Conservation (phyloP, 2,113 vertebrate genomes). For the Engraulis encrasicolus region DNA sequence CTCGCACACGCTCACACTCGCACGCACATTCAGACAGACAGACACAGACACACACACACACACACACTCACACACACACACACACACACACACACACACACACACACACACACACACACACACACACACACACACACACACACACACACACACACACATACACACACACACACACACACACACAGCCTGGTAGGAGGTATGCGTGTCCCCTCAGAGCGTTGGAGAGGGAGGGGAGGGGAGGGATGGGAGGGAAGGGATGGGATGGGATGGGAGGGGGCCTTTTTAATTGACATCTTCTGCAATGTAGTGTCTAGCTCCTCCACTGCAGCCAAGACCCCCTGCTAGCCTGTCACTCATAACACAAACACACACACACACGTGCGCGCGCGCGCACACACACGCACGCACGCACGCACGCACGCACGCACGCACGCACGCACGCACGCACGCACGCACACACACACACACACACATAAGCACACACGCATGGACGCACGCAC, state of each 20-base stretch:
- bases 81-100: too few species aligned
- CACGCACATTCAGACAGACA: background rate
- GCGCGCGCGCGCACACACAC: too few species aligned
- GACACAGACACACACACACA: background rate
- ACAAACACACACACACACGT: too few species aligned
- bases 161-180: constrained; percentile 4
- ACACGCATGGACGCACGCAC: too few species aligned
- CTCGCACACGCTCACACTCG: background rate
- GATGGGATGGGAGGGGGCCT: background rate
- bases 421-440: background rate
- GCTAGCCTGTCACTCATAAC: constrained; percentile 13
- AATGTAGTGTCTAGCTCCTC: background rate
- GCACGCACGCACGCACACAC: background rate
- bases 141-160: background rate
- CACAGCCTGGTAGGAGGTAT: background rate
- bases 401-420: background rate
- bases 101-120: too few species aligned
- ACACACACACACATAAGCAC: background rate
- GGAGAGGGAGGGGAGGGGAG: too few species aligned
- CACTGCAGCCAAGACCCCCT: background rate
- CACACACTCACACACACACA: background rate
- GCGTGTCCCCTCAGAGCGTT: background rate
- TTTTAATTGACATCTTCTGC: constrained; percentile 10
- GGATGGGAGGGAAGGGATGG: too few species aligned
- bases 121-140: too few species aligned